phyloP scores from a whole-genome alignment of 2,113 vertebrate genomes.

The Percopsis transmontana region DNA sequence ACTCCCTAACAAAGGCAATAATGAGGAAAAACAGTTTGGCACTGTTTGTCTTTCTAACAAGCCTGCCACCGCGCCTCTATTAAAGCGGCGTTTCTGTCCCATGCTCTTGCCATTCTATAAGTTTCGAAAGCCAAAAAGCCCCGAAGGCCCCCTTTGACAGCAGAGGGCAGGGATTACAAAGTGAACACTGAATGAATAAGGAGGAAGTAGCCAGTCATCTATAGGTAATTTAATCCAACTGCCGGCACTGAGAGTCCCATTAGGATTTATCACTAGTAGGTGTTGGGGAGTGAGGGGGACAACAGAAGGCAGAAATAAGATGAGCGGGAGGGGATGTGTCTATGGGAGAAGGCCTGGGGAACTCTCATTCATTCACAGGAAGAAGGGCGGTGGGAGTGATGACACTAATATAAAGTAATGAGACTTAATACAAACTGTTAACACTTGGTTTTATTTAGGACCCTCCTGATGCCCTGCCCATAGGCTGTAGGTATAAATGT shows the following conservation, averaged over 20 bases:
- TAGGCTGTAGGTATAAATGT: conserved; percentile 30
- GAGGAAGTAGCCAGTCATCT: conserved; percentile 46
- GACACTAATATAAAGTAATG: conserved; percentile 33
- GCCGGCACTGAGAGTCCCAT: conserved; percentile 23
- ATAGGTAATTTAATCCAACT: conserved; percentile 55
- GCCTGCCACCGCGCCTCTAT: neutral
- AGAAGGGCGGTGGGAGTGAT: conserved; percentile 26
- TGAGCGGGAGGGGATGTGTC: neutral
- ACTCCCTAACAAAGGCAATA: neutral
- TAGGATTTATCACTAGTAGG: conserved; percentile 18
- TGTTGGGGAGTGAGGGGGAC: neutral
- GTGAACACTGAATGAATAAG: conserved; percentile 43
- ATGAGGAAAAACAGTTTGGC: neutral
- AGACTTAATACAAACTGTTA: conserved; percentile 45
- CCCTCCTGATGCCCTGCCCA: conserved; percentile 25
- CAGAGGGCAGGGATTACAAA: conserved; percentile 40
- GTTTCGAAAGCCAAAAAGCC: conserved; percentile 9
- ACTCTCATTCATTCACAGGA: neutral
- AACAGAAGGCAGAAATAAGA: neutral
- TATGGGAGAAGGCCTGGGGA: conserved; percentile 6
- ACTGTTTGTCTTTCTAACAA: neutral
- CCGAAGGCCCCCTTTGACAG: conserved; percentile 18
- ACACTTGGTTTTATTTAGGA: conserved; percentile 38
- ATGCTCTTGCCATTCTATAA: conserved; percentile 14
- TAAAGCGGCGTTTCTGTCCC: conserved; percentile 12